Evolutionary conservation across 2,797 vertebrate genomes (phyloP), one percentile per base, ranked within the genome.

Genomic region (Oryzias dopingdopingensis): DNA sequence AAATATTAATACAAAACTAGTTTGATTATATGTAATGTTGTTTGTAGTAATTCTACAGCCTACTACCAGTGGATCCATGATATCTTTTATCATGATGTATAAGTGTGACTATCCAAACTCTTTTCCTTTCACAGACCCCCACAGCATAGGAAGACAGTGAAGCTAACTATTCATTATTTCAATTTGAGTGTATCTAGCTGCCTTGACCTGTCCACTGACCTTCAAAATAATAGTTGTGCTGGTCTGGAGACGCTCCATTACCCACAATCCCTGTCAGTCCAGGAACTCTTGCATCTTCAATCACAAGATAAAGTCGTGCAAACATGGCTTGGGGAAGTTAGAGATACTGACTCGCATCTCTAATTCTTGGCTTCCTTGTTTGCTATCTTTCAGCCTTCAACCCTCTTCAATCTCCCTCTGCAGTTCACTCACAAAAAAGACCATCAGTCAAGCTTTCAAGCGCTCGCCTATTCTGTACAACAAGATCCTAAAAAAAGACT

Each of bases 191-290:
- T 79, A 67, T 66, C 60, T 46, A 37, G 59, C 56, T 61, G 55
- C 58, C 56, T 57, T 67, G 75, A 81, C 72, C 80, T 55, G 10
- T 81, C 56, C 16, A 59, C 41, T 81, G 80, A 89, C 82, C 83
- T 86, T 86, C 72, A 82, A 62, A 78, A 76, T 70, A 69, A 81
- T 66, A 22, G 76, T 67, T 45, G 54, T 52, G 57, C 58, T 32
- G 51, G 23, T 76, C 72, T 65, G 68, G 75, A 83, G 70, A 62
- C 69, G 65, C 69, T 82, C 86, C 74, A 82, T 85, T 85, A 83
- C 58, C 53, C 54, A 49, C 59, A 57, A 52, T 80, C 67, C 65
- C 65, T 79, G 80, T 79, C 81, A 74, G 75, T 70, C 48, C 56
- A 56, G 43, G 22, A 46, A 51, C 60, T 63, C 56, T 56, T 52